Conservation (phyloP, 2,888 invertebrate species). For the Vandiemenella viatica region DNA sequence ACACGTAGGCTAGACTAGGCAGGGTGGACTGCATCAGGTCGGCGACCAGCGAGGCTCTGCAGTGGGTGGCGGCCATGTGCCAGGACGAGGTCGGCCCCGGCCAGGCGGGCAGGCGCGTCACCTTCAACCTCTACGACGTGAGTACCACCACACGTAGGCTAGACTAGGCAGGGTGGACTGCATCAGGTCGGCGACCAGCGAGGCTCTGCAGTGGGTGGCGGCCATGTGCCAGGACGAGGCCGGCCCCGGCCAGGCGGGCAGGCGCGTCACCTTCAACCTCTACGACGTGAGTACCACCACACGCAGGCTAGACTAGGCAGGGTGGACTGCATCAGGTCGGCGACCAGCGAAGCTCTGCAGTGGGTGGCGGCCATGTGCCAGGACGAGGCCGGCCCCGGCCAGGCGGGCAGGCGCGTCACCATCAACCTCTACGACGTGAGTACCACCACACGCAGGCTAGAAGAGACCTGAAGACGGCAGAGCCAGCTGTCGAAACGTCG, state of each 20-base stretch:
- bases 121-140: slow-evolving; percentile 70
- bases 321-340: slow-evolving; percentile 95
- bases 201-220: slow-evolving; percentile 78
- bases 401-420: slow-evolving; percentile 51
- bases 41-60: slow-evolving; percentile 71
- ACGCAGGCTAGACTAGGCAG: no score
- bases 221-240: slow-evolving; percentile 65
- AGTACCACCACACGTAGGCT: no score
- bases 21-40: slow-evolving; percentile 97
- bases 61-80: slow-evolving; percentile 87
- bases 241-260: slow-evolving; percentile 37
- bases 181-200: slow-evolving; percentile 82
- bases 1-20: no score
- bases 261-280: slow-evolving; percentile 68
- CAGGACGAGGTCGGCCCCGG: slow-evolving; percentile 41
- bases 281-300: slow-evolving; percentile 59
- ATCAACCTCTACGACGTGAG: slow-evolving; percentile 69
- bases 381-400: slow-evolving; percentile 37
- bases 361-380: slow-evolving; percentile 89
- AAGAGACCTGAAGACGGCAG: no score
- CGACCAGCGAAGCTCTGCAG: slow-evolving; percentile 69
- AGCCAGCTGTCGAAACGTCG: no score
- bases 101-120: slow-evolving; percentile 47
- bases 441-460: no score
- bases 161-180: slow-evolving; percentile 92